Evolutionary conservation across 2,797 vertebrate species (phyloP), one percentile per base, ranked within the genome.

Genomic region (Prionace glauca): DNA sequence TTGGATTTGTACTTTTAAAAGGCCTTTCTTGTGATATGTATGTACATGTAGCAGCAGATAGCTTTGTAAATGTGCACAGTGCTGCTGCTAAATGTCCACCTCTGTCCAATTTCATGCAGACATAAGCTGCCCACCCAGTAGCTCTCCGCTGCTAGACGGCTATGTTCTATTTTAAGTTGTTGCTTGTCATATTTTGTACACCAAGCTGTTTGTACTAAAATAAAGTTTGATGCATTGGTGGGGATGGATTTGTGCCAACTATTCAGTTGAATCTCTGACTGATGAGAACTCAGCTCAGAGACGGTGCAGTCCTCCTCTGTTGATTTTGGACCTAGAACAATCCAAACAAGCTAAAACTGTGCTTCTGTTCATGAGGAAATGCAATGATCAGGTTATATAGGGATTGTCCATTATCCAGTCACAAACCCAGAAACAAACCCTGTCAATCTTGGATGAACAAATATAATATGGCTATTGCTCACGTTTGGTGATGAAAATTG

Each of bases 141-240:
- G 36, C 32, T 22, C 16, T 91, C 22, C 8, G 11, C 60, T 22
- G 8, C 81, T 84, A 22, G 65, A 69, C 2, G 41, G 36, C 81
- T 84, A 8, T 4, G 29, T 69, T 69, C 90, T 92, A 92, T 92
- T 92, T 92, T 69, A 69, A 67, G 90, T 92, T 26, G 81, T 45
- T 84, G 79, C 69, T 92, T 36, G n/a, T 69, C 90, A 92, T 67
- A 67, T 92, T 67, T 92, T 67, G 20, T 22, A 67, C 62, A 24
- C 32, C 62, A 67, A 92, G 90, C 32, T 92, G 90, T 22, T 65
- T 92, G n/a, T 36, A 41, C n/a, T 69, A 69, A 92, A 92, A 92
- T 67, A 69, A 92, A 92, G 90, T 92, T 92, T 92, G 90, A 69
- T 92, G 90, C 90, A 92, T 22, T 41, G 62, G 65, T 22, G 24